Percentiles rank a stretch among this genome's conserved stretches.
Conservation (phyloP, 35 echinoderm and acorn worm genomes). For the Ptychodera flava region DNA sequence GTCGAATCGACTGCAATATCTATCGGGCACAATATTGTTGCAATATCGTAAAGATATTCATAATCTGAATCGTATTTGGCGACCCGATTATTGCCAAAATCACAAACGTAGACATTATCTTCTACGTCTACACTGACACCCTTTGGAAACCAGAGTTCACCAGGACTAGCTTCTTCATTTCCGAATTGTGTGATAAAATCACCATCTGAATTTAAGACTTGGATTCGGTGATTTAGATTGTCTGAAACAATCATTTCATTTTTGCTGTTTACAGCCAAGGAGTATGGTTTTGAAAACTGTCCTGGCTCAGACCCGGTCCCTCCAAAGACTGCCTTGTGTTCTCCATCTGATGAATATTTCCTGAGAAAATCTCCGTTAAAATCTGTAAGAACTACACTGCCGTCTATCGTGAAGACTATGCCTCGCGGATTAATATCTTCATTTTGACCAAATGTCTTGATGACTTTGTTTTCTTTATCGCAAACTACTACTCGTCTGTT, state of each 20-base stretch:
- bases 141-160: neutral
- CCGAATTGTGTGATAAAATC: neutral
- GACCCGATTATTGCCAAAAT: neutral
- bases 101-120: neutral
- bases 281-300: neutral
- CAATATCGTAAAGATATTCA: too few species aligned
- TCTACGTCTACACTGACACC: neutral
- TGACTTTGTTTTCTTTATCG: neutral
- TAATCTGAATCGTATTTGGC: neutral
- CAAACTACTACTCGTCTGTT: neutral
- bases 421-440: neutral
- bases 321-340: neutral
- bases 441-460: neutral
- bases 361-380: neutral
- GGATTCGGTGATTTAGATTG: neutral
- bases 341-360: neutral
- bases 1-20: too few species aligned
- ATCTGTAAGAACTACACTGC: neutral
- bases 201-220: neutral
- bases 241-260: neutral
- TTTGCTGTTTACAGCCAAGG: neutral
- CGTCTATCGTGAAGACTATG: neutral
- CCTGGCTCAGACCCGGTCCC: neutral
- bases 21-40: too few species aligned
- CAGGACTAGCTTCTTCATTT: neutral